Conservation (phyloP, 2,888 invertebrate genomes). For the Nemoura dubitans region DNA sequence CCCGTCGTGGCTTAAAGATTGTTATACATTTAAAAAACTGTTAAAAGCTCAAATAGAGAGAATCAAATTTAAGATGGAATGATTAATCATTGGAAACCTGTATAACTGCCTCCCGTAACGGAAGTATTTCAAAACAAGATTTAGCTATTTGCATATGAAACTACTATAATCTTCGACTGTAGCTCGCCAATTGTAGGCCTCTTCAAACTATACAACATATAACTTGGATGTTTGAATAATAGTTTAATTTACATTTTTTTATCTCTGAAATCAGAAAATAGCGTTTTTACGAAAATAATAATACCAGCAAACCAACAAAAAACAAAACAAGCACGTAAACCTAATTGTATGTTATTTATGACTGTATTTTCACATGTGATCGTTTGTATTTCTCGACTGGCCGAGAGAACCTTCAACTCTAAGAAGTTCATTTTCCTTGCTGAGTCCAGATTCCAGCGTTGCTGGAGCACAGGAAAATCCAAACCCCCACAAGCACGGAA, state of each 20-base stretch:
- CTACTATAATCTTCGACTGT: constrained; percentile 19
- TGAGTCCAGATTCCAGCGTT: too few relatives aligned
- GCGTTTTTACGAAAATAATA: neutral
- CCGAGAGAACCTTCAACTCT: neutral
- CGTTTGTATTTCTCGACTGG: neutral
- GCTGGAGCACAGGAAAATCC: too few relatives aligned
- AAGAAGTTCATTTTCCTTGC: neutral
- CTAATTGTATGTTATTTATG: constrained; percentile 12
- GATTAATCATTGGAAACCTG: constrained; percentile 20
- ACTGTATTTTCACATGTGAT: neutral
- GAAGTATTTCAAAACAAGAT: constrained; percentile 26
- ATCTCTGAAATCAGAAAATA: constrained; percentile 18
- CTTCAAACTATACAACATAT: neutral
- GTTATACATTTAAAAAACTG: constrained; percentile 4
- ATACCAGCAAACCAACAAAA: neutral
- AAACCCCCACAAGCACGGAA: too few relatives aligned
- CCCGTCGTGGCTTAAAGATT: neutral
- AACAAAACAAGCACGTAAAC: neutral
- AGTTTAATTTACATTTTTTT: constrained; percentile 27
- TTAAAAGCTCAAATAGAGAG: constrained; percentile 23
- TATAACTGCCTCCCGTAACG: neutral
- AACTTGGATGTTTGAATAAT: neutral
- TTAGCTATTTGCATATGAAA: constrained; percentile 22
- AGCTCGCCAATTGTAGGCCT: neutral
- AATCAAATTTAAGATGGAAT: constrained; percentile 10